Base-by-base conservation (phyloP, 2,113 vertebrate genomes). In the Megaleporinus macrocephalus region DNA sequence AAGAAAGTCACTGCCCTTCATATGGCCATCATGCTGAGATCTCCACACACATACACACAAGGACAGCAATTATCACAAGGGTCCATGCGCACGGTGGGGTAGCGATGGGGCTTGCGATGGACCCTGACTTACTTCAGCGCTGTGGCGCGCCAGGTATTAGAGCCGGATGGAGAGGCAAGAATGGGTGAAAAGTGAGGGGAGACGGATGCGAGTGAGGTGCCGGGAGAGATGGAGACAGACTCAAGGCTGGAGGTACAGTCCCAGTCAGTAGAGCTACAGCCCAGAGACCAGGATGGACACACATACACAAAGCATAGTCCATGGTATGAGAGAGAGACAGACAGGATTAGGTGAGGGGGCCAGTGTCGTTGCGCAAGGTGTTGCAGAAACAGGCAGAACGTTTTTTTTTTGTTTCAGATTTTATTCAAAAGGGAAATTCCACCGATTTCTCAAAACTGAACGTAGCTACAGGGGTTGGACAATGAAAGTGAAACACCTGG, bases 101-200 rank as follows among this genome's bases (percentile, higher is more conserved):
- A 26, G 59, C 13, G 27, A 53, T 14, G 51, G 55, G 26, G 81
- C 59, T 68, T 76, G 90, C 83, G 86, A 92, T 79, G 73, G 80
- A 93, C 82, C 89, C 88, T 81, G 87, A 94, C 93, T 94, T 83
- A 93, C 88, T 94, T 95, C 83, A 89, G 95, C 83, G 90, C 91
- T 92, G 89, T 75, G 88, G 92, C 90, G 90, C 94, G 87, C 91
- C 89, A 92, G 88, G 92, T 90, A 87, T 92, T 90, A 87, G 93
- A 89, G 86, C 85, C 90, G 72, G 90, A 93, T 89, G 89, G 87
- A 88, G 92, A 81, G 73, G 85, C 92, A 87, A 95, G 86, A 90
- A 91, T 88, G 91, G 93, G 90, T 90, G 87, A 81, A 93, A 86
- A 83, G 93, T 93, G 92, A 92, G 88, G 90, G 88, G 93, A 95